phyloP scores from a whole-genome alignment of 53 echinoderm and acorn worm species.

The Zoroaster sp. region DNA sequence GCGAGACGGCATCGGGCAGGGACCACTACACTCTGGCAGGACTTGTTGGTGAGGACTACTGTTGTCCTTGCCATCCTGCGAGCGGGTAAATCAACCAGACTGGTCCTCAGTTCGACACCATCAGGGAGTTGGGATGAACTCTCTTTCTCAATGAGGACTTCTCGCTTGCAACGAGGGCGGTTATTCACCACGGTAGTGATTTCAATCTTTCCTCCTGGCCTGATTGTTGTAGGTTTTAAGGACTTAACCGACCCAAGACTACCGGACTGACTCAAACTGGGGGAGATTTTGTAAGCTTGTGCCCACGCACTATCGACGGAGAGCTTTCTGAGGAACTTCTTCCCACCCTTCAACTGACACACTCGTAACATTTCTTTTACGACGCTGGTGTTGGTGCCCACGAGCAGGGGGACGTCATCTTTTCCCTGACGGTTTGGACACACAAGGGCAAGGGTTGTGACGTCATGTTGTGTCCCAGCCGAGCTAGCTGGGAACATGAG shows the following conservation, averaged over 20 bases:
- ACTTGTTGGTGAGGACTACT: background rate
- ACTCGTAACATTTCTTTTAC: conserved; percentile 17
- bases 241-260: background rate
- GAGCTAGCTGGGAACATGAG: conserved; percentile 5
- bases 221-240: background rate
- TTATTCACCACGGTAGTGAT: background rate
- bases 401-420: background rate
- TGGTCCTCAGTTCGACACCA: background rate
- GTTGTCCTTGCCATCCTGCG: background rate
- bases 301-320: conserved; percentile 38
- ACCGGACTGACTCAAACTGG: background rate
- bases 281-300: background rate
- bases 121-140: conserved; percentile 4
- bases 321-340: background rate
- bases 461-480: too few relatives aligned
- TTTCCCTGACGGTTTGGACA: background rate
- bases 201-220: background rate
- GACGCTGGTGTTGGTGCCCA: conserved; percentile 67
- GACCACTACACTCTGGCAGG: conserved; percentile 15
- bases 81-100: background rate
- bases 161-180: background rate
- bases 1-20: conserved; percentile 10
- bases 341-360: conserved; percentile 29
- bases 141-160: background rate
- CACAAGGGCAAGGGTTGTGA: background rate